Evolutionary conservation across 2,888 invertebrate species (phyloP).

Genomic region (Stenurella melanura): DNA sequence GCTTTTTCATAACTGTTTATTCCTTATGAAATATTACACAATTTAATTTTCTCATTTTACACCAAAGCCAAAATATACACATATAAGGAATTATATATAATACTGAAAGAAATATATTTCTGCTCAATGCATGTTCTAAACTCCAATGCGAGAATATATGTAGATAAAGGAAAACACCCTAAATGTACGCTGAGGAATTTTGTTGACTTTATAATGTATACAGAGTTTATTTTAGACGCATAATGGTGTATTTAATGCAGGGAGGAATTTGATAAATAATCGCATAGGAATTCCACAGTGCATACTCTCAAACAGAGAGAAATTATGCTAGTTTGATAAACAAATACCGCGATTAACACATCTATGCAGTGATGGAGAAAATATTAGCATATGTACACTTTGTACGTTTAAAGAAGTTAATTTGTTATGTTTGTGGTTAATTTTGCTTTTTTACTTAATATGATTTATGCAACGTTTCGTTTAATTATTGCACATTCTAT

Average conservation of each 20-base stretch:
- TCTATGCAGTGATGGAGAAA: neutral
- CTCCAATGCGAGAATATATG: neutral
- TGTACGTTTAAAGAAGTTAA: too few relatives aligned
- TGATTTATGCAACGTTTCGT: too few relatives aligned
- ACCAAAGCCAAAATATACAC: neutral
- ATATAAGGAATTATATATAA: neutral
- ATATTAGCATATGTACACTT: too few relatives aligned
- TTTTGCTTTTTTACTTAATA: too few relatives aligned
- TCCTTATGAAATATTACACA: neutral
- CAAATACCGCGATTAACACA: neutral
- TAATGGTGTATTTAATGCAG: slow-evolving; percentile 30
- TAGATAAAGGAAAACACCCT: neutral
- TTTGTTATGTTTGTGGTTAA: too few relatives aligned
- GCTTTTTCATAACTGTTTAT: neutral
- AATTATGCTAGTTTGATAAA: slow-evolving; percentile 10
- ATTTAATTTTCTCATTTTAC: neutral
- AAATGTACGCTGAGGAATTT: neutral
- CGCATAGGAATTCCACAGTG: slow-evolving; percentile 40
- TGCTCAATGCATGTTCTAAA: neutral
- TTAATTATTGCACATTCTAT: too few relatives aligned
- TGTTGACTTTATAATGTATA: slow-evolving; percentile 18
- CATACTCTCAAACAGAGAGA: slow-evolving; percentile 27
- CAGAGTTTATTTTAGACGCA: slow-evolving; percentile 42
- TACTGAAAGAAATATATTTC: neutral
- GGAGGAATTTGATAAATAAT: slow-evolving; percentile 42